phyloP scores from a whole-genome alignment of 2,797 vertebrate species.

The Sebastes taczanowskii region DNA sequence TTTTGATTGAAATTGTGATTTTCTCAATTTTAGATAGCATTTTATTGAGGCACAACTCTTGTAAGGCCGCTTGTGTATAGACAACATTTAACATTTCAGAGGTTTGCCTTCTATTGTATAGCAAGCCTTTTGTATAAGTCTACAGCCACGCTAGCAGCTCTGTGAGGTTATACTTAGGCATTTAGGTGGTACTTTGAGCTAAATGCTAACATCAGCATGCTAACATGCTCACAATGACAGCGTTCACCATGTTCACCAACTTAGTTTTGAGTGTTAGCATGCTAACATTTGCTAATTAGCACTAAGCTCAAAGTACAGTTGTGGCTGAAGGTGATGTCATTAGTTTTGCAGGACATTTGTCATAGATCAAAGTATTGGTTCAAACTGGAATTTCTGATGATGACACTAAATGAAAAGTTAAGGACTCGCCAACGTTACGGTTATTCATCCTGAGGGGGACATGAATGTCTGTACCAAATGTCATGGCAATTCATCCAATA shows the following conservation, averaged over 20 bases:
- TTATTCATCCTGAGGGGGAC: neutral
- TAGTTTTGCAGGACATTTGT: neutral
- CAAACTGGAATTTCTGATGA: neutral
- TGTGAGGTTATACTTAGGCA: neutral
- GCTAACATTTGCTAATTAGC: neutral
- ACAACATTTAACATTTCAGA: no score
- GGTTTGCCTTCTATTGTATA: no score
- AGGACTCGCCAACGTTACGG: neutral
- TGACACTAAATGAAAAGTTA: no score
- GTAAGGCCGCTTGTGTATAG: no score
- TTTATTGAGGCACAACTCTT: no score
- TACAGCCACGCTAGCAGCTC: neutral
- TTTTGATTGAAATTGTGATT: no score
- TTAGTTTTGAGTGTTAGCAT: neutral
- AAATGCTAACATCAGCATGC: neutral
- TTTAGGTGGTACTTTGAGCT: neutral
- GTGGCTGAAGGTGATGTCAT: neutral
- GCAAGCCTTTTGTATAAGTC: no score
- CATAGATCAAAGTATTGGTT: no score
- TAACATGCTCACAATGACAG: neutral
- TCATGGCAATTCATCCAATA: neutral
- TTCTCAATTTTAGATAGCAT: no score
- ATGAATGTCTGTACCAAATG: neutral
- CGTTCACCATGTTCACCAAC: neutral
- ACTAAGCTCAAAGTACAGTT: neutral